Base-by-base conservation (phyloP, 2,113 vertebrate species). In the Smithornis capensis region DNA sequence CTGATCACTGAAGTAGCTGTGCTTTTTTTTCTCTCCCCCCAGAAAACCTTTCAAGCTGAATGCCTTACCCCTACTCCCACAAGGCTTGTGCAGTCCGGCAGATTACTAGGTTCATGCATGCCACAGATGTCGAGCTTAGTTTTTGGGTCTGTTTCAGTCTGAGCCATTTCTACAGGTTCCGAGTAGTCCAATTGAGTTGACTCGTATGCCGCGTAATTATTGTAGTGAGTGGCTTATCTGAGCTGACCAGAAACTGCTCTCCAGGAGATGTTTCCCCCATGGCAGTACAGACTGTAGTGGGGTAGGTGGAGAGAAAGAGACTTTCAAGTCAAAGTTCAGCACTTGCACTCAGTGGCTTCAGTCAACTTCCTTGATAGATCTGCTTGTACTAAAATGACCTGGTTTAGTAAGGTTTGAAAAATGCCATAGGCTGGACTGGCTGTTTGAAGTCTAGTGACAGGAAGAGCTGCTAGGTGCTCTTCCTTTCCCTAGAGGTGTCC, bases 161-260 rank as follows among this genome's bases (percentile, higher is more conserved):
- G 33, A 92, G 23, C 22, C 21, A 53, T 49, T 71, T 78, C 53
- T 67, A 25, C 44, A 59, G 63, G 28, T 55, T 95, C 35, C n/a
- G 1, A 0, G 37, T 28, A 80, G 47, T 67, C 67, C 44, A n/a
- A 9, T 0, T 10, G 64, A 60, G 18, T 13, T 71, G 56, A 12
- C 6, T 75, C 14, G 15, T 53, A 47, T 74, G 28, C 38, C 1
- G 4, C 0, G 0, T 6, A 35, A 23, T 13, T 35, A 5, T 23
- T 63, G 42, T 29, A 73, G 45, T 23, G 33, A 57, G n/a, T 25
- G 35, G 9, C 19, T 73, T 2, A 0, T 33, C 17, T 28, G 53
- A 45, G 42, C 22, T 65, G 45, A 45, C 31, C 49, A 57, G 67
- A 69, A 77, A 17, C 27, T 55, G 14, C 12, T 84, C 8, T 49